Percentiles rank a stretch among this genome's conserved stretches.
phyloP scores from a whole-genome alignment of 2,113 vertebrate genomes.

The Scomber scombrus region DNA sequence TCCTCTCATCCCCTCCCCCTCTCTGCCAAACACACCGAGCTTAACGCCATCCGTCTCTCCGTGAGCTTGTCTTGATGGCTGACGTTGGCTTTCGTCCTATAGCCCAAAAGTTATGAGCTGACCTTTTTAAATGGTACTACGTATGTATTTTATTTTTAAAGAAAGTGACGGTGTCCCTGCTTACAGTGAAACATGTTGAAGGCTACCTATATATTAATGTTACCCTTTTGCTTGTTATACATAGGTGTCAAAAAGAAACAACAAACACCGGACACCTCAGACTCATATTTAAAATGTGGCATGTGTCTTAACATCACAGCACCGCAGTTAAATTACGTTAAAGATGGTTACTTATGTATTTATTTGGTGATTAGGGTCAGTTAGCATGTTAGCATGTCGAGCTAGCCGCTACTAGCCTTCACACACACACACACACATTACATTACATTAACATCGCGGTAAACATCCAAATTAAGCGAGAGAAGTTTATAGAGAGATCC shows the following conservation, averaged over 20 bases:
- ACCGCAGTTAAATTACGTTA: constrained; percentile 9
- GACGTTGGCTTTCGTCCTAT: constrained; percentile 54
- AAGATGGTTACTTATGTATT: background rate
- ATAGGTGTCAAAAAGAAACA: constrained; percentile 21
- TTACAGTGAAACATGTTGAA: no score
- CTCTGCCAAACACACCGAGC: constrained; percentile 72
- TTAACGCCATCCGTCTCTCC: constrained; percentile 59
- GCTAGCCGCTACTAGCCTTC: no score
- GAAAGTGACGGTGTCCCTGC: no score
- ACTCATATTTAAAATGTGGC: background rate
- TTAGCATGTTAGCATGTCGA: constrained; percentile 1
- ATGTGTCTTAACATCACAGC: background rate
- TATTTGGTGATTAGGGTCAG: constrained; percentile 22
- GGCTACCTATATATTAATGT: no score
- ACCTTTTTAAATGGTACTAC: background rate
- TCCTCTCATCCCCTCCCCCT: constrained; percentile 77
- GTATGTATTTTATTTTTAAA: no score
- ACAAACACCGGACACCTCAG: background rate
- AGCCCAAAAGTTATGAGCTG: constrained; percentile 33
- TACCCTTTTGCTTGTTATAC: no score
- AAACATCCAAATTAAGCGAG: no score
- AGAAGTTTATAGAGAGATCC: no score
- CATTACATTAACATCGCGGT: no score
- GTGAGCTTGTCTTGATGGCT: constrained; percentile 52
- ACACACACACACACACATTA: no score